Percentiles rank a stretch among this genome's conserved stretches.
Evolutionary conservation across 2,113 vertebrate genomes (phyloP).

Genomic region (Tragelaphus strepsiceros): DNA sequence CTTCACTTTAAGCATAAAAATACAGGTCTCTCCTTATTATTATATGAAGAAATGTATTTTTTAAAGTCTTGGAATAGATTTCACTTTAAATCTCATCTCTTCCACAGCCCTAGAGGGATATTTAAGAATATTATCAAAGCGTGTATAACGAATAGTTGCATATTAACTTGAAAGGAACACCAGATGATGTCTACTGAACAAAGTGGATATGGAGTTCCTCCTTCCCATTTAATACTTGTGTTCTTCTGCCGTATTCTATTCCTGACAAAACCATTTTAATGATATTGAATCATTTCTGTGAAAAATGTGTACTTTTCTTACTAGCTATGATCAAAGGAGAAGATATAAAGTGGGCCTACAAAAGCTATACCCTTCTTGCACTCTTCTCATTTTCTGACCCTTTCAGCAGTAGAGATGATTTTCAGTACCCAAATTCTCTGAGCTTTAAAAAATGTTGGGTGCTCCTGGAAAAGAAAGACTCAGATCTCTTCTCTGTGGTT

Average conservation of each 20-base stretch:
- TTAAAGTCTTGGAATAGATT: constrained; percentile 48
- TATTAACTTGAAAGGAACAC: background rate
- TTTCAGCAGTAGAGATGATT: constrained; percentile 43
- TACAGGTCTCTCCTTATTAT: constrained; percentile 68
- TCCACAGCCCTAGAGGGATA: background rate
- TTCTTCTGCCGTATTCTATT: constrained; percentile 13
- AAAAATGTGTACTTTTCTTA: constrained; percentile 48
- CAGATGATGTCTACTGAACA: background rate
- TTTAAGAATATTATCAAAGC: constrained; percentile 45
- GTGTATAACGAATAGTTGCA: background rate
- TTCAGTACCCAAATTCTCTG: constrained; percentile 50
- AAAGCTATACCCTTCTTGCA: constrained; percentile 15
- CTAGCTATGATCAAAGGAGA: constrained; percentile 65
- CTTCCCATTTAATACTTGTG: background rate
- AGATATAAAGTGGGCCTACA: constrained; percentile 40
- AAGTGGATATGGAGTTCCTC: background rate
- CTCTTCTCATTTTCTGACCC: constrained; percentile 46
- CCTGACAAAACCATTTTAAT: constrained; percentile 45
- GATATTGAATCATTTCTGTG: constrained; percentile 48
- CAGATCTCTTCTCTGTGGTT: constrained; percentile 24
- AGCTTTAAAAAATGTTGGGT: constrained; percentile 27
- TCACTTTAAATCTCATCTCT: constrained; percentile 36
- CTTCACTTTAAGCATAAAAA: constrained; percentile 67
- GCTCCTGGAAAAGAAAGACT: constrained; percentile 5
- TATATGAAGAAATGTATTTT: constrained; percentile 64